Evolutionary conservation across 2,797 vertebrate genomes (phyloP), one percentile per base, ranked within the genome.

Genomic region (Cyclura pinguis): DNA sequence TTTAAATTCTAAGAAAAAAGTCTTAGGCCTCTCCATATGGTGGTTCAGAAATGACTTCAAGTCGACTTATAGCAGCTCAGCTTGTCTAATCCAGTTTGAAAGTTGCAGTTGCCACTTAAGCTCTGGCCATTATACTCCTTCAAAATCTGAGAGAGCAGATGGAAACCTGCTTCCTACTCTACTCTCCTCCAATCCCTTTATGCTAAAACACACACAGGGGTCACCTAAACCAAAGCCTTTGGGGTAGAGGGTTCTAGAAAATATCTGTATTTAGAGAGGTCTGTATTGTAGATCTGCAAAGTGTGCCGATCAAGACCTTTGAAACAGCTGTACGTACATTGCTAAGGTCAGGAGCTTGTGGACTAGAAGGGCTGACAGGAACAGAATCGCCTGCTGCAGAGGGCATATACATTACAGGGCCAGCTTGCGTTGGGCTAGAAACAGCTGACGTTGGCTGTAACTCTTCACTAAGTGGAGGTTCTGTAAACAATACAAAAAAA

Each of bases 391-490:
- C 98, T 12, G 97, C 97, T 81, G 97, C 97, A 0, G 97, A 98
- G 0, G 97, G 97, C 97, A 98, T 98, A 84, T 98, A 98, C 96
- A 98, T 95, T 93, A 97, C 95, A 24, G 97, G 96, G 29, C 96
- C 97, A 1, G 96, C 87, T 94, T 97, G 98, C 1, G 97, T 98
- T 1, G 98, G 97, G 92, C 98, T 98, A 76, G 98, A 98, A 78
- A 98, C 97, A 86, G 98, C 95, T 0, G 98, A 98, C 14, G 97
- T 96, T 55, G 98, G 97, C 90, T 97, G 98, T 38, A 98, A 93
- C 38, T 99, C 98, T 24, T 99, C 99, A 78, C 91, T 96, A 91
- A 98, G 96, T 1, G 98, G 97, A 27, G 98, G 97, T 96, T 99
- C 99, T 99, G 97, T 32, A 95, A 94, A 1, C 95, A 92, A 96